Evolutionary conservation across 2,888 invertebrate genomes (phyloP), one percentile per base, ranked within the genome.

Genomic region (Trisateles emortualis): DNA sequence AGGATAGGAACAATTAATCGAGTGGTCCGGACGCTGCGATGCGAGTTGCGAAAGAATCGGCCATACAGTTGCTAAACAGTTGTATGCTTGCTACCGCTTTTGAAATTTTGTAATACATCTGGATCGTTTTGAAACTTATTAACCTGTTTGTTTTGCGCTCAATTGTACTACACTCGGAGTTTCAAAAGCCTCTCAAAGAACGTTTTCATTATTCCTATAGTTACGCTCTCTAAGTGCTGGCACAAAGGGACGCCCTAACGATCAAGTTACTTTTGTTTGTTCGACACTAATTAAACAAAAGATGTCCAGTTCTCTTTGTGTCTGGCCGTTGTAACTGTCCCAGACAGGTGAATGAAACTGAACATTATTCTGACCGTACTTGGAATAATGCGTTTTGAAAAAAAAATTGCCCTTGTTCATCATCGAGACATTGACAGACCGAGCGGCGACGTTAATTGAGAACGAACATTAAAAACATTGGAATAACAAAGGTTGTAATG

Each of bases 61-160:
- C 82, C 83, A 81, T 80, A 79, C 76, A 79, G 83, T 92, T 91
- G 84, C 88, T 84, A 88, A 91, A 92, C 88, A 85, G 81, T 88
- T 84, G 84, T 88, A 78, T 84, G 88, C 85, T 88, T 84, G 88
- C 85, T 88, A 86, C 89, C 85, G 87, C 91, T 91, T 90, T 89
- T 83, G 81, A 78, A 78, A 80, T 79, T 74, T 79, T 87, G 91
- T 90, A 91, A 91, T 88, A 89, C 90, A 91, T 92, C 90, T 92
- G 91, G 90, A 92, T 88, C 89, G 91, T 90, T 92, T 92, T 90
- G 90, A 90, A 92, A 92, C 86, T 83, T 88, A 90, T 92, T 90
- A 90, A 91, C 88, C 89, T 87, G 88, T 89, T 91, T 90, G 80
- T 88, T 86, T 86, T 84, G 81, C 78, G 79, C 79, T 84, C 79